These are phyloP conservation scores for Trogon melanurus DNA, from an alignment of 2,113 vertebrate genomes.

Conservation along the genomic window DNA sequence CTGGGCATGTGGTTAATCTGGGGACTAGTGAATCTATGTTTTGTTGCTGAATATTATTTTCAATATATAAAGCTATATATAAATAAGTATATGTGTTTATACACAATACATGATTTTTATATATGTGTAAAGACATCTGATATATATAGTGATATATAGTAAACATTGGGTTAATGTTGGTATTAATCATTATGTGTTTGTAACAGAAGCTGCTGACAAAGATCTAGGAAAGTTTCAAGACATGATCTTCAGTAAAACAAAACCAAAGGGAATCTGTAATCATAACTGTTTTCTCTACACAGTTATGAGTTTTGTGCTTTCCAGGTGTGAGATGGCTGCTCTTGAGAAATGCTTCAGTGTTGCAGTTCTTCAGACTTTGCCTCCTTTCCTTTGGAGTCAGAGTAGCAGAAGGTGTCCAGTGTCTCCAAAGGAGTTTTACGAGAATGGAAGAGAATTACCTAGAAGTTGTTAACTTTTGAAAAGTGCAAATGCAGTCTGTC, in stretches of 20 bases:
- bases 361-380: rapidly evolving
- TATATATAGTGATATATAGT: background rate
- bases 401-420: background rate
- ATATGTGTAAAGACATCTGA: background rate
- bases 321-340: background rate
- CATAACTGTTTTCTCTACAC: background rate
- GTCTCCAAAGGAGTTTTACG: background rate
- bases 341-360: background rate
- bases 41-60: background rate
- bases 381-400: background rate
- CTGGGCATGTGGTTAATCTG: background rate
- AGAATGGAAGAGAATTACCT: background rate
- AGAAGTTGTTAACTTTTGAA: background rate
- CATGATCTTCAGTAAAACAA: background rate
- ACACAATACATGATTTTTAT: background rate
- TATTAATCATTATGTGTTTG: background rate
- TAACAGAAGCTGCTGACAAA: background rate
- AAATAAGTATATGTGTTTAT: background rate
- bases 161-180: background rate
- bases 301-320: background rate
- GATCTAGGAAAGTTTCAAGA: background rate
- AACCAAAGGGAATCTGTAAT: background rate
- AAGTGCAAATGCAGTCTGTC: background rate
- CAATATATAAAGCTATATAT: background rate
- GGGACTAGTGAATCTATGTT: background rate